phyloP scores from a whole-genome alignment of 2,888 invertebrate species.

The Vandiemenella viatica region DNA sequence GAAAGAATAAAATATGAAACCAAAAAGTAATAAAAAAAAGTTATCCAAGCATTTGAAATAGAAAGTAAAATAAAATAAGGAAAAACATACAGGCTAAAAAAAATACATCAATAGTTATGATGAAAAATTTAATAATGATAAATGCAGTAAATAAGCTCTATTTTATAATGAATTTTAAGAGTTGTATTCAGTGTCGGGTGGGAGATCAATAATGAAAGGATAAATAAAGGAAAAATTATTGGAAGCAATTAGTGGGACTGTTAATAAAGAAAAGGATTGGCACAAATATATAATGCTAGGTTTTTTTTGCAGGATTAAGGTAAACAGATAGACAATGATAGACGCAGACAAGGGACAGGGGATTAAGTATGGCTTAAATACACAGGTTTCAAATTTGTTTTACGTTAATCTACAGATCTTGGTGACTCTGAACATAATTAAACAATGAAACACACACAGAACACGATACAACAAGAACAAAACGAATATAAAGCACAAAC shows the following conservation, averaged over 20 bases:
- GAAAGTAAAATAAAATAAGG: constrained; percentile 6
- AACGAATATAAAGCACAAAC: neutral
- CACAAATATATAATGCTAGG: neutral
- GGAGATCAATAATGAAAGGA: no score
- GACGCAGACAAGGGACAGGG: constrained; percentile 69
- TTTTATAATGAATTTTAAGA: no score
- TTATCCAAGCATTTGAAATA: constrained; percentile 8
- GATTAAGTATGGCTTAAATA: constrained; percentile 24
- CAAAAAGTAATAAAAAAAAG: constrained; percentile 3
- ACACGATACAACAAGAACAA: constrained; percentile 9
- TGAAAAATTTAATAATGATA: constrained; percentile 12
- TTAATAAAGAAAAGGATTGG: constrained; percentile 3
- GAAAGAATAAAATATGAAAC: constrained; percentile 4
- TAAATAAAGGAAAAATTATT: no score
- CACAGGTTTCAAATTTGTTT: constrained; percentile 8
- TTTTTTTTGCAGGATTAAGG: neutral
- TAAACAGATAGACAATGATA: constrained; percentile 48
- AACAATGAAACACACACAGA: constrained; percentile 15
- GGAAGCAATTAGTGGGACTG: no score
- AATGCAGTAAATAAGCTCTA: constrained; percentile 16
- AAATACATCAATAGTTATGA: constrained; percentile 11
- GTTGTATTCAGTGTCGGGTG: no score
- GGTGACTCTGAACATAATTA: constrained; percentile 3
- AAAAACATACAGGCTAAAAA: constrained; percentile 5
- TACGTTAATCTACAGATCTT: constrained; percentile 4